Evolutionary conservation across 2,113 vertebrate species (phyloP), one percentile per base, ranked within the genome.

Genomic region (Callipepla squamata): DNA sequence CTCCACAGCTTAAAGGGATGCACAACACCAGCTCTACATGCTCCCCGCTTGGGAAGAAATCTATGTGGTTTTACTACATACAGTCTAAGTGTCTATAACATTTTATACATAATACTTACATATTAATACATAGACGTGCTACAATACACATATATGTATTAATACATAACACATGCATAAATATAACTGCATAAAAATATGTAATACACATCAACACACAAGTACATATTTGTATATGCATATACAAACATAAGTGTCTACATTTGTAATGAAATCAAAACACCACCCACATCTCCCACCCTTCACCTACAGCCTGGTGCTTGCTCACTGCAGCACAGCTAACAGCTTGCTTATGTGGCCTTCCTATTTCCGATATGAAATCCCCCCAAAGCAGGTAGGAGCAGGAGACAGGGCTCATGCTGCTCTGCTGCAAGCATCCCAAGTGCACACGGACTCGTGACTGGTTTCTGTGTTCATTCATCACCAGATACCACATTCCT

Each of bases 401-500:
- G 50, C 0, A 0, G 48, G 8, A 20, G 14, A 30, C 18, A 72
- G 48, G 48, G 40, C 65, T 72, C 45, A 34, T 1, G 19, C 47
- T 44, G 57, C 67, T 68, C n/a, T 28, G 25, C 0, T 1, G 38
- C 55, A 34, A 57, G 57, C 57, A 75, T 67, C 66, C 86, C 36
- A 57, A 89, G 19, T 36, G 12, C 2, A 51, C 1, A 1, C 1
- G 2, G 23, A 48, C 13, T 0, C n/a, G 23, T 10, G 38, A 77
- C 72, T 77, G 61, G 58, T 13, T 55, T 67, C 85, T 74, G 38
- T 6, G 1, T 79, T 78, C 91, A 85, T 84, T 93, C 80, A 86
- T 23, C 8, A 2, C 36, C 72, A 80, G 66, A 80, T 23, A 86
- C 18, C 2, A 76, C 70, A 36, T 94, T 83, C 67, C 70, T 80